Evolutionary conservation across 2,797 vertebrate genomes (phyloP).

Genomic region (Botia kubotai): DNA sequence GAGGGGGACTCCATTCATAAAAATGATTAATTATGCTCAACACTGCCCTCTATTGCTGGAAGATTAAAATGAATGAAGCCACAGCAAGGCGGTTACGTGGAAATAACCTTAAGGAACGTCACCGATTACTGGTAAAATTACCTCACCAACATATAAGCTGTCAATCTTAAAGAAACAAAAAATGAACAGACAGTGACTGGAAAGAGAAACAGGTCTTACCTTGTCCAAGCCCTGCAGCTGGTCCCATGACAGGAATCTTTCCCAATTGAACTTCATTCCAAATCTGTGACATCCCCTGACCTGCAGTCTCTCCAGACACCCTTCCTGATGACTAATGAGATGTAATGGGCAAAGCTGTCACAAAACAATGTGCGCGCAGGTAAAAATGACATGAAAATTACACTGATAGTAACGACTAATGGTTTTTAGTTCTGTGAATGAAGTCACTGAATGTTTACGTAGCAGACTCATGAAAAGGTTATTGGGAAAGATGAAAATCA

Average conservation of each 20-base stretch:
- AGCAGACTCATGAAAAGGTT: slow-evolving; percentile 18
- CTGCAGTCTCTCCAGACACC: slow-evolving; percentile 47
- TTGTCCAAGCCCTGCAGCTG: slow-evolving; percentile 36
- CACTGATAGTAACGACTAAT: slow-evolving; percentile 24
- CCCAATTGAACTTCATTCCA: slow-evolving; percentile 49
- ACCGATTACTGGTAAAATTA: neutral
- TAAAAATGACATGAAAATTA: slow-evolving; percentile 41
- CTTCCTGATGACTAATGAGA: slow-evolving; percentile 52
- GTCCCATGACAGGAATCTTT: slow-evolving; percentile 51
- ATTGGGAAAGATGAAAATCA: neutral
- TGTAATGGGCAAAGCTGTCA: slow-evolving; percentile 38
- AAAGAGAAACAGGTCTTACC: slow-evolving; percentile 42
- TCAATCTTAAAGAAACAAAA: neutral
- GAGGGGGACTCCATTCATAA: too few relatives aligned
- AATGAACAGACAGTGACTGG: neutral
- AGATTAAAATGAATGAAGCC: neutral
- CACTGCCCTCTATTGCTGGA: slow-evolving; percentile 30
- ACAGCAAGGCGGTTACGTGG: neutral
- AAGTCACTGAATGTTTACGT: slow-evolving; percentile 9
- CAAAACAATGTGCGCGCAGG: slow-evolving; percentile 30
- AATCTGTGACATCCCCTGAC: slow-evolving; percentile 56
- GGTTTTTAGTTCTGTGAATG: slow-evolving; percentile 1
- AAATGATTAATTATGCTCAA: neutral
- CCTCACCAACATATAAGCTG: neutral
- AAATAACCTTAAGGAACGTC: neutral